Evolutionary conservation across 2,113 vertebrate species (phyloP), one percentile per base, ranked within the genome.

Genomic region (Orientallactaga bullata): DNA sequence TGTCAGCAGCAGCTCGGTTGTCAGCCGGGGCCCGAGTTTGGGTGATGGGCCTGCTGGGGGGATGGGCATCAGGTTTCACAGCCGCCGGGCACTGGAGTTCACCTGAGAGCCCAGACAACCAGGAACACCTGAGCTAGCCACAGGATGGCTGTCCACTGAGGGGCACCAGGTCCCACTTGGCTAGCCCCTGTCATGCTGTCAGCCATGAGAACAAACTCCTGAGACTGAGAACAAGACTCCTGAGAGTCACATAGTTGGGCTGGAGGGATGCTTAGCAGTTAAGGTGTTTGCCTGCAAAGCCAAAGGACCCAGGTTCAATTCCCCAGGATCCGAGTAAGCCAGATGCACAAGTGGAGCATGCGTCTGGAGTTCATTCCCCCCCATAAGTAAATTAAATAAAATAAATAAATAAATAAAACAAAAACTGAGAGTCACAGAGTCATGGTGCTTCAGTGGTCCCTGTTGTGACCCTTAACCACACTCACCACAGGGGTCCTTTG

Each of bases 391-490:
- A n/a, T n/a, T n/a, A n/a, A n/a, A n/a, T n/a, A n/a, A n/a, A n/a
- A n/a, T n/a, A n/a, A n/a, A n/a, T n/a, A n/a, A n/a, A n/a, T n/a
- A n/a, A n/a, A n/a, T n/a, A n/a, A n/a, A n/a, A n/a, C n/a, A n/a
- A n/a, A n/a, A n/a, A n/a, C 76, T 51, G 37, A 51, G 63, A 21
- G 32, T 77, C 66, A 63, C 2, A 10, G 5, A 76, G 13, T 18
- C 71, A 51, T 51, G 51, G 51, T 51, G 51, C 51, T 12, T 51
- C 51, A 61, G 60, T 61, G 60, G 60, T 61, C 60, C 77, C 65
- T 12, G 5, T 11, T 7, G 79, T 1, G 13, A 32, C 7, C 3
- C 1, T 0, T 28, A 42, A 13, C 30, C 12, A 18, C 26, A 6
- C 21, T 18, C 23, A 0, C 21, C 17, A 21, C 0, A n/a, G 24